A percentile compares a stretch with the other conserved stretches of the same genome.
Evolutionary conservation across 2,113 vertebrate species (phyloP).

Genomic region (Lepus americanus): DNA sequence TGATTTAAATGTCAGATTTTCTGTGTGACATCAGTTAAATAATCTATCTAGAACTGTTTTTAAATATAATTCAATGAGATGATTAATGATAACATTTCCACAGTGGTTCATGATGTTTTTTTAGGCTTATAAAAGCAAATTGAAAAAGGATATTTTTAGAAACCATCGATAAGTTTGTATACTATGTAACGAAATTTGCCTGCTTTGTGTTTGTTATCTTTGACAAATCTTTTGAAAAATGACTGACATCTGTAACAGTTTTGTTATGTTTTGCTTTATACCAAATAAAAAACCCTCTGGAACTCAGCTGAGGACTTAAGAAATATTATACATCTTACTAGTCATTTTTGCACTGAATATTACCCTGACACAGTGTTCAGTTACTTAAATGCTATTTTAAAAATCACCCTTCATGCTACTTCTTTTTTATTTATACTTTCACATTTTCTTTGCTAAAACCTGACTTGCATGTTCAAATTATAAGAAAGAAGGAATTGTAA

Average conservation of each 20-base stretch:
- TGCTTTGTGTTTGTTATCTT: not conserved
- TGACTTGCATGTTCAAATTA: constrained; percentile 35
- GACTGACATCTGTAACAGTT: not conserved
- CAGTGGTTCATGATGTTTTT: not conserved
- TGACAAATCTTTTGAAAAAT: constrained; percentile 6
- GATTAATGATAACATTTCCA: not conserved
- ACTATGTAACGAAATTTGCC: not conserved
- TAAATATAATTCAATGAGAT: not conserved
- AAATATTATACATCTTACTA: not conserved
- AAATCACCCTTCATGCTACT: not conserved
- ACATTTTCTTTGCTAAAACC: constrained; percentile 26
- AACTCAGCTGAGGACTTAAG: not conserved
- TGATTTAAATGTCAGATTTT: not conserved
- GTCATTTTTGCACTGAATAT: not conserved
- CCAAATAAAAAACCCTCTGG: not conserved
- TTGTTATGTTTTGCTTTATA: not conserved
- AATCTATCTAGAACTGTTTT: not conserved
- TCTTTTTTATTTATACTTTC: constrained; percentile 43
- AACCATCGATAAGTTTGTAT: not conserved
- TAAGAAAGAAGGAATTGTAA: not conserved
- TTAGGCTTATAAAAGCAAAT: not conserved
- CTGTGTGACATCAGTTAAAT: not conserved
- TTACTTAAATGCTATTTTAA: constrained; percentile 34
- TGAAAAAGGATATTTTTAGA: not conserved
- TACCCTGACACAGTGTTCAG: not conserved